Conservation (phyloP, 1,140 invertebrate genomes). For the Lordiphosa stackelbergi region DNA sequence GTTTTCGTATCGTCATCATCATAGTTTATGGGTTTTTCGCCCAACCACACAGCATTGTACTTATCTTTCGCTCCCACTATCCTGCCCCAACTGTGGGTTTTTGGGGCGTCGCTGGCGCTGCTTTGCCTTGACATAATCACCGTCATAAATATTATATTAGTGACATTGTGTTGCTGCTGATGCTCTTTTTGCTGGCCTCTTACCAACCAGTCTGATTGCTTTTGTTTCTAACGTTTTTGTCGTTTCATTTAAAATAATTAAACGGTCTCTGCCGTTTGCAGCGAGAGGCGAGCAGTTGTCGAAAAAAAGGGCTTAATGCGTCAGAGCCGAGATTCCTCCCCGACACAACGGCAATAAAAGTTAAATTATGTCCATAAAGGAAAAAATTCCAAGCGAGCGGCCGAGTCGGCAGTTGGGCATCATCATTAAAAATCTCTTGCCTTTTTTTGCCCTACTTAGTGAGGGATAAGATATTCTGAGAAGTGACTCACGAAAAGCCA, state of each 20-base stretch:
- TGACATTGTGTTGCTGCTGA: constrained; percentile 24
- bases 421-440: constrained; percentile 8
- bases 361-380: constrained; percentile 12
- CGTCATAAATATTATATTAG: constrained; percentile 60
- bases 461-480: too few species aligned
- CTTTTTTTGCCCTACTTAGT: too few species aligned
- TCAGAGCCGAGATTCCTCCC: constrained; percentile 11
- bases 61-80: neutral
- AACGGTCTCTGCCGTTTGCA: constrained; percentile 3
- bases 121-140: constrained; percentile 49
- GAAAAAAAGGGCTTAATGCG: constrained; percentile 1
- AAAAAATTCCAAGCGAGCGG: neutral
- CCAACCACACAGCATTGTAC: constrained; percentile 1
- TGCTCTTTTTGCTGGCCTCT: constrained; percentile 15
- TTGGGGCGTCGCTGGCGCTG: constrained; percentile 18
- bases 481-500: too few species aligned
- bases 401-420: neutral
- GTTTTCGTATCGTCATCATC: constrained; percentile 6
- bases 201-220: constrained; percentile 12
- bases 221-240: constrained; percentile 1
- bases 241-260: constrained; percentile 17
- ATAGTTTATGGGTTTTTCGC: constrained; percentile 16
- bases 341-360: constrained; percentile 16
- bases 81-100: neutral
- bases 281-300: neutral